phyloP scores from a whole-genome alignment of 2,797 vertebrate genomes.

The Helostoma temminkii region DNA sequence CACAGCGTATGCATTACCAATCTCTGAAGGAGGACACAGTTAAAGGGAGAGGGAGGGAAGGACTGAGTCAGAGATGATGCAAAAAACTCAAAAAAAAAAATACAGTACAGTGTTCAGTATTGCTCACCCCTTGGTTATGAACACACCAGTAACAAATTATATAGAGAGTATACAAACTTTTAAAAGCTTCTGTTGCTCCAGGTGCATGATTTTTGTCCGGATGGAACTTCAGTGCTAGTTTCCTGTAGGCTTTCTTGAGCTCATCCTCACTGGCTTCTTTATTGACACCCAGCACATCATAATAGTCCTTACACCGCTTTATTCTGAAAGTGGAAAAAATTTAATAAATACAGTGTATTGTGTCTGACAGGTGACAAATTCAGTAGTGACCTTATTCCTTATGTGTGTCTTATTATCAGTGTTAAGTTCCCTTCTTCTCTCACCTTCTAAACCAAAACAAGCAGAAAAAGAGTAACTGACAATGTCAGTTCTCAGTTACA shows the following conservation, averaged over 20 bases:
- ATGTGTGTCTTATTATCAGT: too few species aligned
- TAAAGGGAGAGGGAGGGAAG: background rate
- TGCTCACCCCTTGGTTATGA: too few species aligned
- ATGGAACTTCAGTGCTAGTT: slow-evolving; percentile 97
- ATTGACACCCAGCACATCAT: slow-evolving; percentile 92
- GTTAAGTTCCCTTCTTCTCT: too few species aligned
- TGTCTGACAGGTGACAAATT: too few species aligned
- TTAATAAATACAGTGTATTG: too few species aligned
- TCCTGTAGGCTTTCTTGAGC: slow-evolving; percentile 96
- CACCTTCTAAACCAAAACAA: too few species aligned
- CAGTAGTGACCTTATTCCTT: too few species aligned
- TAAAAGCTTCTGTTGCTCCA: slow-evolving; percentile 98
- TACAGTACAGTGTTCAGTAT: too few species aligned
- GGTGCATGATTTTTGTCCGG: slow-evolving; percentile 98
- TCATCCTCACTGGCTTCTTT: slow-evolving; percentile 96
- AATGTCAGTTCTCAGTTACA: too few species aligned
- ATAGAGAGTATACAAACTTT: slow-evolving; percentile 86
- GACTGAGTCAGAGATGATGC: background rate
- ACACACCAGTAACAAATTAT: background rate
- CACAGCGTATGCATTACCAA: slow-evolving; percentile 96
- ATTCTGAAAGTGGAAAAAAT: slow-evolving; percentile 84
- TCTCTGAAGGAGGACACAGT: slow-evolving; percentile 85
- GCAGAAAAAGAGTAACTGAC: too few species aligned
- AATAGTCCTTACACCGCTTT: slow-evolving; percentile 97
- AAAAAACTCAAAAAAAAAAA: too few species aligned